phyloP scores from a whole-genome alignment of 2,113 vertebrate genomes.

The Chionomys nivalis region DNA sequence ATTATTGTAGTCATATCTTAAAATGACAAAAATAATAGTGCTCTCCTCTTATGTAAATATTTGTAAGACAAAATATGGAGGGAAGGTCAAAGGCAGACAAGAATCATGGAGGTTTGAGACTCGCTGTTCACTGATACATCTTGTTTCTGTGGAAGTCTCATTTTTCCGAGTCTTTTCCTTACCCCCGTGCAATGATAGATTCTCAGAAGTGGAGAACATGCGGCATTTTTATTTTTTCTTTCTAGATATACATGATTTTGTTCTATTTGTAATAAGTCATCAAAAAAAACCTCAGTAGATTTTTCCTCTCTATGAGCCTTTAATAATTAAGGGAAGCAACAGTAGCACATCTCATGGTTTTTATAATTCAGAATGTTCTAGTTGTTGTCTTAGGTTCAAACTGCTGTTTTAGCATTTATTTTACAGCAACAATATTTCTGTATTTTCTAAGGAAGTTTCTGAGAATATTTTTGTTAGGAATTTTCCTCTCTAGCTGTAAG shows the following conservation, averaged over 20 bases:
- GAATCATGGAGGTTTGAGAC: background rate
- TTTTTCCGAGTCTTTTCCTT: conserved; percentile 18
- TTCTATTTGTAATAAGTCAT: background rate
- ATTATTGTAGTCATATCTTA: conserved; percentile 27
- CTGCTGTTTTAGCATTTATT: background rate
- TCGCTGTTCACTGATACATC: background rate
- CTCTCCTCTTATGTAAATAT: background rate
- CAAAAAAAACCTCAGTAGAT: background rate
- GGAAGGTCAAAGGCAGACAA: background rate
- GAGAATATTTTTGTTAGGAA: conserved; percentile 50
- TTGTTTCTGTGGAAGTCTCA: background rate
- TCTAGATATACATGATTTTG: background rate
- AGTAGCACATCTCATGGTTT: background rate
- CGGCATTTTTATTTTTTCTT: conserved; percentile 21
- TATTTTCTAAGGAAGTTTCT: background rate
- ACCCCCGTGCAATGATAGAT: background rate
- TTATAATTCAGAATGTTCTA: background rate
- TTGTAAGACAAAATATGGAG: background rate
- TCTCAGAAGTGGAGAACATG: background rate
- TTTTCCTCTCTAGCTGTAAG: background rate
- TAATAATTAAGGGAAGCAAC: background rate
- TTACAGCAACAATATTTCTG: conserved; percentile 36
- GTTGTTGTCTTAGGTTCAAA: background rate
- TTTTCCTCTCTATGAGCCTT: background rate
- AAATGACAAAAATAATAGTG: background rate